A percentile compares a stretch with the other conserved stretches of the same genome.
phyloP scores from a whole-genome alignment of 2,113 vertebrate genomes.

The Eublepharis macularius region DNA sequence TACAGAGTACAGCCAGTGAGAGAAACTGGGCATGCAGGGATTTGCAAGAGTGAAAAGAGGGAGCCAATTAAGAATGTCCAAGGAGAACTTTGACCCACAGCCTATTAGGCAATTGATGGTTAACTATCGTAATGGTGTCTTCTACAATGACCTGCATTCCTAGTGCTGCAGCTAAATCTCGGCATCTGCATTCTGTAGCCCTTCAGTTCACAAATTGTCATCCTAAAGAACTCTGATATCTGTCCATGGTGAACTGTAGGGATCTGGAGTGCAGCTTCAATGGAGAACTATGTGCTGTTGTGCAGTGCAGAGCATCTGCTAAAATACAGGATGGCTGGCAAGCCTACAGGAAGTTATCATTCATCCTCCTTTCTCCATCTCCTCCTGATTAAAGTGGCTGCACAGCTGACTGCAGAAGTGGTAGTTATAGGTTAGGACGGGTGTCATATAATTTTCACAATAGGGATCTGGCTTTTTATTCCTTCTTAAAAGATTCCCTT shows the following conservation, averaged over 20 bases:
- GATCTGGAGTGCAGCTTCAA: slow-evolving; percentile 3
- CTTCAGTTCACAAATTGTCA: neutral
- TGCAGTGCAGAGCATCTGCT: slow-evolving; percentile 25
- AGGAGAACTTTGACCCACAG: neutral
- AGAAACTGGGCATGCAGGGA: neutral
- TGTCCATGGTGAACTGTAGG: neutral
- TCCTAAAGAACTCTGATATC: neutral
- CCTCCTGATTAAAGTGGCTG: slow-evolving; percentile 30
- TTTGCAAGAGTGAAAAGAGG: neutral
- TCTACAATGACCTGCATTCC: neutral
- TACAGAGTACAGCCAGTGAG: neutral
- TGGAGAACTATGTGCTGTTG: neutral
- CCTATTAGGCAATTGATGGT: neutral
- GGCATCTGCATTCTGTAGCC: neutral
- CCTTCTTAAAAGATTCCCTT: neutral
- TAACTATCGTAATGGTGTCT: neutral
- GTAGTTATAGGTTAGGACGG: slow-evolving; percentile 21
- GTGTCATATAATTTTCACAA: slow-evolving; percentile 21
- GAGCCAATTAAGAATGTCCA: neutral
- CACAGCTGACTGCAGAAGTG: slow-evolving; percentile 32
- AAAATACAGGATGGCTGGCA: slow-evolving; percentile 39
- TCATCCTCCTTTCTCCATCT: slow-evolving; percentile 23
- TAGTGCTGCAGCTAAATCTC: neutral
- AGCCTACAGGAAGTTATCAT: slow-evolving; percentile 26
- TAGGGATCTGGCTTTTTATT: slow-evolving; percentile 3